Evolutionary conservation across 2,888 invertebrate species (phyloP).

Genomic region (Pemphredon lugubris): DNA sequence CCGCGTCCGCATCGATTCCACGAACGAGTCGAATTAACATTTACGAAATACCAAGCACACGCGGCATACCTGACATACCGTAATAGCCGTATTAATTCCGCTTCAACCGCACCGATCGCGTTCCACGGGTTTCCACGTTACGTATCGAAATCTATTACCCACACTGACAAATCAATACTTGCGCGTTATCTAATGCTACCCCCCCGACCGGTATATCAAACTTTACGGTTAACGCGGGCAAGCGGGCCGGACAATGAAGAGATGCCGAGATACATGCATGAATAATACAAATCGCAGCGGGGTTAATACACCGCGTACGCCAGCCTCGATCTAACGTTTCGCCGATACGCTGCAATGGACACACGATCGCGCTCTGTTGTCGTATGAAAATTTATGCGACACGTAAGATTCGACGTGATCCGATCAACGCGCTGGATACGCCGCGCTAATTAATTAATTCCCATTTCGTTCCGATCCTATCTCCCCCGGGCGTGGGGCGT

Average conservation of each 20-base stretch:
- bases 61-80: conserved; percentile 48
- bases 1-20: conserved; percentile 2
- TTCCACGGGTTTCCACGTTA: conserved; percentile 55
- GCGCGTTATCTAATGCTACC: conserved; percentile 35
- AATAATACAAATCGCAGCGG: neutral
- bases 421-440: no score
- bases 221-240: neutral
- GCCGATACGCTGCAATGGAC: no score
- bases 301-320: neutral
- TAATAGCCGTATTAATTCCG: conserved; percentile 61
- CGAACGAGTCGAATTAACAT: conserved; percentile 41
- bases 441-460: no score
- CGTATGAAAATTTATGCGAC: no score
- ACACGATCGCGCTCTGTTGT: no score
- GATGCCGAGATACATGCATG: neutral
- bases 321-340: neutral
- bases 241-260: conserved; percentile 13
- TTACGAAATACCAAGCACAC: conserved; percentile 49
- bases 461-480: no score
- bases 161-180: conserved; percentile 59
- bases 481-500: no score
- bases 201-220: conserved; percentile 17
- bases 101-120: conserved; percentile 37
- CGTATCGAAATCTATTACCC: conserved; percentile 58
- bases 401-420: no score